phyloP scores from a whole-genome alignment of 2,888 invertebrate species.

The Drosophila putrida region DNA sequence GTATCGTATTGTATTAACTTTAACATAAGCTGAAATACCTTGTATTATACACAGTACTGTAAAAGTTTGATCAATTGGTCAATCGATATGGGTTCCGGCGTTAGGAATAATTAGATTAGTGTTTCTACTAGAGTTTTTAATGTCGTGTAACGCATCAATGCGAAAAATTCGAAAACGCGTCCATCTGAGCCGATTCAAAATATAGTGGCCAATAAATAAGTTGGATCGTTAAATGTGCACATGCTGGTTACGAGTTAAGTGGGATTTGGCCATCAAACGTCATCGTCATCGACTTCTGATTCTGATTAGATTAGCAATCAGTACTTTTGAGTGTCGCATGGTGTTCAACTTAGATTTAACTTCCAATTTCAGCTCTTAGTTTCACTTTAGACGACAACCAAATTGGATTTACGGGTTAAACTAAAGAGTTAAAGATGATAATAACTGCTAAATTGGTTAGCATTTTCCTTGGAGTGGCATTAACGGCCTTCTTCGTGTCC shows the following conservation, averaged over 20 bases:
- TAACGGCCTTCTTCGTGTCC: constrained; percentile 86
- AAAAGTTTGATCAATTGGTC: constrained; percentile 63
- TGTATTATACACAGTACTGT: neutral
- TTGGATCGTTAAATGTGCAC: constrained; percentile 22
- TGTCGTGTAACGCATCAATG: constrained; percentile 50
- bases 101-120: constrained; percentile 59
- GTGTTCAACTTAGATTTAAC: constrained; percentile 65
- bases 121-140: constrained; percentile 54
- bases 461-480: constrained; percentile 76
- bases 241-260: constrained; percentile 13
- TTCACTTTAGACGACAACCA: constrained; percentile 47
- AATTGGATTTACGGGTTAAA: constrained; percentile 32
- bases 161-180: constrained; percentile 16
- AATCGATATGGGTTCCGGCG: constrained; percentile 67
- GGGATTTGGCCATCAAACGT: neutral
- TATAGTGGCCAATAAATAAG: constrained; percentile 53
- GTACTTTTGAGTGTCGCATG: constrained; percentile 28
- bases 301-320: constrained; percentile 73
- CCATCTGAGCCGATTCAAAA: neutral
- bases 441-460: constrained; percentile 78
- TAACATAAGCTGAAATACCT: no score
- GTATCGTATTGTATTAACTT: no score
- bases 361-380: constrained; percentile 53
- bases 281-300: constrained; percentile 15
- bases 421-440: constrained; percentile 63